These are phyloP conservation scores for Chymomyza amoena DNA, from an alignment of 2,888 invertebrate species.

Conservation along the genomic window DNA sequence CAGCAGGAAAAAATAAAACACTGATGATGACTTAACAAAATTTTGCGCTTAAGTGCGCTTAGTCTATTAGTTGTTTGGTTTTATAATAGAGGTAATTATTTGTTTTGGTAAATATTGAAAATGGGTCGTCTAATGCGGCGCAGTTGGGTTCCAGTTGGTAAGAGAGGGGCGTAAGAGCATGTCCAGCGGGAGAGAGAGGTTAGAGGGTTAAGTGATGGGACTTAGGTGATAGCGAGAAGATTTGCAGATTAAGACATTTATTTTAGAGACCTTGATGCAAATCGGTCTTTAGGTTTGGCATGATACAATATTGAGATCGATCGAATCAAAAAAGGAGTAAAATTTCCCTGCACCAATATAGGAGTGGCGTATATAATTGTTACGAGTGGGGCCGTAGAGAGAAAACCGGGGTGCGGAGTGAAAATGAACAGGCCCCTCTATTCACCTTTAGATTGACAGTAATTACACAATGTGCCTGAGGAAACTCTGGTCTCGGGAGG, in stretches of 20 bases:
- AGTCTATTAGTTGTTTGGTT: slow-evolving; percentile 6
- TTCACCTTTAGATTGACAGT: no score
- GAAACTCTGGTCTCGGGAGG: no score
- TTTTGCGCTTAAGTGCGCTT: neutral
- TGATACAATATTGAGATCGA: no score
- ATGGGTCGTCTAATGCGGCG: slow-evolving; percentile 34
- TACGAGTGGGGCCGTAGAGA: no score
- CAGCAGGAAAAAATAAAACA: neutral
- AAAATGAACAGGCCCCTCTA: no score
- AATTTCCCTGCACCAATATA: no score
- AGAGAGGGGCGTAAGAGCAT: neutral
- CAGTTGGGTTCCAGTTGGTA: slow-evolving; percentile 36
- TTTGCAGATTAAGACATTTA: neutral
- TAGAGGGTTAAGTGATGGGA: neutral
- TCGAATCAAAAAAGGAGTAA: no score
- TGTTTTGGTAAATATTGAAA: slow-evolving; percentile 50
- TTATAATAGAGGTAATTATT: slow-evolving; percentile 58
- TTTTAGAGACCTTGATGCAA: neutral
- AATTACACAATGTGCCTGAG: no score
- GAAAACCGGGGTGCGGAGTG: no score
- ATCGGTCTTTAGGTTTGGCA: no score
- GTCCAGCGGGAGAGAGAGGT: neutral
- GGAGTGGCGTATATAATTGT: no score
- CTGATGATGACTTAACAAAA: slow-evolving; percentile 48
- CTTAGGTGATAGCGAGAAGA: neutral